Evolutionary conservation across 2,113 vertebrate genomes (phyloP), one percentile per base, ranked within the genome.

Genomic region (Anarrhichthys ocellatus): DNA sequence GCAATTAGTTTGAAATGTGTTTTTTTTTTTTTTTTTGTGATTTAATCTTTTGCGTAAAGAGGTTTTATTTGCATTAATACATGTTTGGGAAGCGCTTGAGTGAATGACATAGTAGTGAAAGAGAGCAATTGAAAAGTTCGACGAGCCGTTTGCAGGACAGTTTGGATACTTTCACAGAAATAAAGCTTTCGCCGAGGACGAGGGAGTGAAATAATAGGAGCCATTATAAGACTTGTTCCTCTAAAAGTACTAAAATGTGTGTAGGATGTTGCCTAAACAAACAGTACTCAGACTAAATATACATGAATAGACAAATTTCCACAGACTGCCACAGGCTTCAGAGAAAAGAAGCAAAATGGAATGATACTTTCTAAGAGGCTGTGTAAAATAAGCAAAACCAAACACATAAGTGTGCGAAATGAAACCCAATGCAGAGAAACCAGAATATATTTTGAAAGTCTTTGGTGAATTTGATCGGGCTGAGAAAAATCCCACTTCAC

Each of bases 91-190:
- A 42, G 8, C 59, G 54, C 22, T 9, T 9, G 48, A 52, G 73
- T 20, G 36, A 80, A 68, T 50, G 9, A 46, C 67, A 56, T 18
- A 78, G 42, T 50, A 68, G 78, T 18, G 27, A 77, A 70, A 79
- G 29, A 67, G 42, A 73, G 77, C n/a, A 58, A 71, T 80, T 80
- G 34, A 44, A 36, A 58, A 73, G 87, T 80, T 82, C 13, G 42
- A 78, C 68, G 75, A 73, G 76, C 73, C 76, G 69, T 72, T 78
- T 8, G 8, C 20, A 24, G 40, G n/a, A 6, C 64, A 62, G 32
- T 64, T 54, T 46, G 34, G 7, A 29, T 34, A 17, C 48, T 14
- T 8, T 4, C 7, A 27, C 15, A 22, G 52, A 46, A 74, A n/a
- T 22, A 36, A 46, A 29, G 38, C 48, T 24, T 44, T 29, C 36